phyloP scores from a whole-genome alignment of 1,140 invertebrate species.

The Hyles euphorbiae region DNA sequence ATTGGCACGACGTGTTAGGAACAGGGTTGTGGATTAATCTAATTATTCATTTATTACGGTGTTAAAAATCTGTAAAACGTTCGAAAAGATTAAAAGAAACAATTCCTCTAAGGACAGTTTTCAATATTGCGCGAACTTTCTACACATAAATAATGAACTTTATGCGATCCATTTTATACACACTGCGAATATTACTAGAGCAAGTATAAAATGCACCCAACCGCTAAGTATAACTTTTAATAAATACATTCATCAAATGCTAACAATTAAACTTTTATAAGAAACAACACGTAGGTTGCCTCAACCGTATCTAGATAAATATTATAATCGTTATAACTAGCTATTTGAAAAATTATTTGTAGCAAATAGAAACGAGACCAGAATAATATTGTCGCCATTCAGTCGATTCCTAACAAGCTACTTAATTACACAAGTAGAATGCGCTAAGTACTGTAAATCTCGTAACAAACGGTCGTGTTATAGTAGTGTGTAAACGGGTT shows the following conservation, averaged over 20 bases:
- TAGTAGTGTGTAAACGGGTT: background rate
- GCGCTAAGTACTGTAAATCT: constrained; percentile 38
- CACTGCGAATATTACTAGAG: too few species aligned
- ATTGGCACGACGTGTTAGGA: constrained; percentile 47
- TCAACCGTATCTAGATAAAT: constrained; percentile 26
- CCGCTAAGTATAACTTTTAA: constrained; percentile 15
- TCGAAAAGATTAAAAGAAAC: constrained; percentile 15
- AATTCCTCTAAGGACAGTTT: constrained; percentile 14
- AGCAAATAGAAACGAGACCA: constrained; percentile 56
- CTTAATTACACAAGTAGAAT: constrained; percentile 28
- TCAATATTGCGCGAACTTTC: constrained; percentile 12
- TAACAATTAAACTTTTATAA: constrained; percentile 53
- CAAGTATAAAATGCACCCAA: background rate
- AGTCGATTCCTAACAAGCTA: constrained; percentile 58
- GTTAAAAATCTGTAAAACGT: constrained; percentile 19
- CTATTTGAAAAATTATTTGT: constrained; percentile 23
- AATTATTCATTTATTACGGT: constrained; percentile 13
- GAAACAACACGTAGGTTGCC: constrained; percentile 35
- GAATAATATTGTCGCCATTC: constrained; percentile 62
- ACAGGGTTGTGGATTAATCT: constrained; percentile 28
- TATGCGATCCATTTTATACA: too few species aligned
- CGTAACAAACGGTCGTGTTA: constrained; percentile 17
- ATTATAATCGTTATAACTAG: constrained; percentile 32
- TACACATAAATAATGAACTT: constrained; percentile 3
- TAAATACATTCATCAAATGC: constrained; percentile 48